Conservation (phyloP, 1,140 invertebrate genomes). For the Ganaspis sp. region DNA sequence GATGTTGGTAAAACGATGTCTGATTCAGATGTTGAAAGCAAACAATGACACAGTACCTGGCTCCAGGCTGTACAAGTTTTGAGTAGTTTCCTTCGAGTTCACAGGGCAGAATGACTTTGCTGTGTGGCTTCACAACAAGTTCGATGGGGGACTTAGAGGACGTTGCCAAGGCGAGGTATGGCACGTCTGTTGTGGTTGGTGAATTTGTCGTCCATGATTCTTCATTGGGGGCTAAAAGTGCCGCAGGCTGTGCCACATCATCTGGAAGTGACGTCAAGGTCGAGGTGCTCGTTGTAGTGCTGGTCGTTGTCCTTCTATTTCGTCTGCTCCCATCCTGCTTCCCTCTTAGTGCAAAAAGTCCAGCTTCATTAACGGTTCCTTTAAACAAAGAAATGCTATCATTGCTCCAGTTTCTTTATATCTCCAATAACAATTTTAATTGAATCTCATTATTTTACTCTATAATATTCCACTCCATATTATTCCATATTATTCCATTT, state of each 20-base stretch:
- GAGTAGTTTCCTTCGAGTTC: constrained; percentile 73
- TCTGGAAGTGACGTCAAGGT: constrained; percentile 63
- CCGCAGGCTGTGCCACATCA: constrained; percentile 69
- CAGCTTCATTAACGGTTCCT: constrained; percentile 72
- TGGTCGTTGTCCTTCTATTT: constrained; percentile 65
- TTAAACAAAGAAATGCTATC: constrained; percentile 55
- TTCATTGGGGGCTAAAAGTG: constrained; percentile 68
- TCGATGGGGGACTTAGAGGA: constrained; percentile 66
- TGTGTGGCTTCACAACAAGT: constrained; percentile 70
- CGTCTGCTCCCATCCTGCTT: constrained; percentile 69
- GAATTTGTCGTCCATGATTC: constrained; percentile 68
- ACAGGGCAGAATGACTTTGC: constrained; percentile 71
- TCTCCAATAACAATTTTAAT: not conserved
- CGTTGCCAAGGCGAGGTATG: constrained; percentile 51
- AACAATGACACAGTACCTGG: constrained; percentile 60
- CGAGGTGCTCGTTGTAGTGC: constrained; percentile 57
- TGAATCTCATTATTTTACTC: not conserved
- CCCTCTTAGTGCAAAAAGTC: constrained; percentile 69
- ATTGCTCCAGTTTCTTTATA: constrained; percentile 27
- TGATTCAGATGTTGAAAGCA: constrained; percentile 24
- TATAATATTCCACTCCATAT: no score
- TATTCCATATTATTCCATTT: no score
- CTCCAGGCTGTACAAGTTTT: constrained; percentile 63
- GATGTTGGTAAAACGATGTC: not conserved
- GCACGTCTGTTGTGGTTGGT: constrained; percentile 59